Percentiles rank a stretch among this genome's conserved stretches.
Evolutionary conservation across 2,888 invertebrate genomes (phyloP).

Genomic region (Kryphioiulus occultus): DNA sequence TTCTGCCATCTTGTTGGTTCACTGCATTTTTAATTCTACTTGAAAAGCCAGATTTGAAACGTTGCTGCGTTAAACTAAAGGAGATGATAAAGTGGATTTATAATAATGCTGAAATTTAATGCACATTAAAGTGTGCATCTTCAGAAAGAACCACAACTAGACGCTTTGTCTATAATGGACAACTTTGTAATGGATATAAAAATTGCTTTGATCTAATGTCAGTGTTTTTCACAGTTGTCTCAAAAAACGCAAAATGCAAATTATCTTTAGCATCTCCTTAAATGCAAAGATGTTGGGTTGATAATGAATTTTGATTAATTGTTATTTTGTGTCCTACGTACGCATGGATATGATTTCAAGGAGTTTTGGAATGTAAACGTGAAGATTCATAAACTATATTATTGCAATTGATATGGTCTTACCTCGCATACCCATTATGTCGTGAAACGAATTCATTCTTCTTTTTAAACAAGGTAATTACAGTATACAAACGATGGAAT

Average conservation of each 20-base stretch:
- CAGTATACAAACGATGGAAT: too few relatives aligned
- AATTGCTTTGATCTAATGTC: too few relatives aligned
- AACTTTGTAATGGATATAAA: too few relatives aligned
- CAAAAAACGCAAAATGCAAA: neutral
- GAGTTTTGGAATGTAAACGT: neutral
- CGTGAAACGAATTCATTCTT: too few relatives aligned
- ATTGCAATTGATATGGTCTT: neutral
- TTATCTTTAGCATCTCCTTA: neutral
- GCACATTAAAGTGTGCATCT: neutral
- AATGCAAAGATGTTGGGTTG: neutral
- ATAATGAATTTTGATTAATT: neutral
- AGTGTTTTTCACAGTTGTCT: neutral
- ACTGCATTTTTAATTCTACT: neutral
- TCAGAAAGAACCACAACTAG: too few relatives aligned
- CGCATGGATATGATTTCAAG: conserved; percentile 12
- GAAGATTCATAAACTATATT: conserved; percentile 2
- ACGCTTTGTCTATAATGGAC: too few relatives aligned
- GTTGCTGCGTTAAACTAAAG: neutral
- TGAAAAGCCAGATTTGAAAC: neutral
- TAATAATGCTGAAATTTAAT: neutral
- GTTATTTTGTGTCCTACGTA: neutral
- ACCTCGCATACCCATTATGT: neutral
- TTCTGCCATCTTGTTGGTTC: neutral
- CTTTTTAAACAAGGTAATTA: too few relatives aligned
- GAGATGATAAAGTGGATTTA: neutral